Percentiles rank a stretch among this genome's conserved stretches.
Conservation (phyloP, 2,888 invertebrate species). For the Ethmia dodecea region DNA sequence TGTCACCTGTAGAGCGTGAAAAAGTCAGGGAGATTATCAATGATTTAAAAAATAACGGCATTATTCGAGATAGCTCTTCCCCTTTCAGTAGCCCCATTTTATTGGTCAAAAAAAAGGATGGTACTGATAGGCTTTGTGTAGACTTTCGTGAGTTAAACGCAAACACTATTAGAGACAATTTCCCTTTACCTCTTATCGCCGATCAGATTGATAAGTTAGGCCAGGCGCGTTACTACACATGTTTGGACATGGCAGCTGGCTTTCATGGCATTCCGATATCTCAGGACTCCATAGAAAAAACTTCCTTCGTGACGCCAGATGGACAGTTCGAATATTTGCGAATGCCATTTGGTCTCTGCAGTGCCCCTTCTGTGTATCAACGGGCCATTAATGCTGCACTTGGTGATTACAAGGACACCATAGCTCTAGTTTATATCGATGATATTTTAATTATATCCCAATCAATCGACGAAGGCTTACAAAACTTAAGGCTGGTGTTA, state of each 20-base stretch:
- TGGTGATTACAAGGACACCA: conserved; percentile 8
- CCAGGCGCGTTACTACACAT: conserved; percentile 2
- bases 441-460: conserved; percentile 14
- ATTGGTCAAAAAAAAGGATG: conserved; percentile 15
- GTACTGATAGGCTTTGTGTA: conserved; percentile 12
- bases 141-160: conserved; percentile 17
- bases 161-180: conserved; percentile 15
- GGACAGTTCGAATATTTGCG: conserved; percentile 13
- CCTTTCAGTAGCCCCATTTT: conserved; percentile 16
- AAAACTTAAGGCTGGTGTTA: conserved; percentile 14
- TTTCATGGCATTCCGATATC: conserved; percentile 7
- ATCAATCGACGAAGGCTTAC: conserved; percentile 7
- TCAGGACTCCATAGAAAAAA: conserved; percentile 8
- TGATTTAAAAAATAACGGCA: too few relatives aligned
- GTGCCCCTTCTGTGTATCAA: conserved; percentile 15
- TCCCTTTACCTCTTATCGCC: conserved; percentile 14
- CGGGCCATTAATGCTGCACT: conserved; percentile 19
- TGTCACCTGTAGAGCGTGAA: too few relatives aligned
- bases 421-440: conserved; percentile 16
- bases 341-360: conserved; percentile 15
- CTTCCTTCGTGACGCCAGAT: conserved; percentile 9
- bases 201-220: conserved; percentile 10
- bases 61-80: conserved; percentile 13
- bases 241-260: conserved; percentile 7
- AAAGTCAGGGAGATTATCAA: too few relatives aligned